A percentile compares a stretch with the other conserved stretches of the same genome.
Evolutionary conservation across 2,113 vertebrate species (phyloP).

Genomic region (Siniperca chuatsi): DNA sequence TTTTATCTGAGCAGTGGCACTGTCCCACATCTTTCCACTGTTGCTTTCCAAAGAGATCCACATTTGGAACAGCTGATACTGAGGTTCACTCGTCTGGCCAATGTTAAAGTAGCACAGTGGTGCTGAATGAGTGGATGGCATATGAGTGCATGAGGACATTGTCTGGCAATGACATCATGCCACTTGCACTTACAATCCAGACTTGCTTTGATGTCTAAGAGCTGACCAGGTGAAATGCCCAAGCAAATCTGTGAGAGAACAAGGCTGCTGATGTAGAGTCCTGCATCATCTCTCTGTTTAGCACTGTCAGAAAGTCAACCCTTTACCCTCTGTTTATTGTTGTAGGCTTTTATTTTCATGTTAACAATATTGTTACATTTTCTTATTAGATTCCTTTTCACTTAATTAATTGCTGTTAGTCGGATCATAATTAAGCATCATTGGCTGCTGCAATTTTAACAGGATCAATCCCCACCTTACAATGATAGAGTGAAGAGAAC

Average conservation of each 20-base stretch:
- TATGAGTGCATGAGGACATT: slow-evolving; percentile 61
- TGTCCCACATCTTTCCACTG: slow-evolving; percentile 71
- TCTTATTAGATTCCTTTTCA: not conserved
- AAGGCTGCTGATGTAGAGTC: slow-evolving; percentile 23
- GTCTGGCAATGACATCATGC: slow-evolving; percentile 65
- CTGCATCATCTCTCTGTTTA: slow-evolving; percentile 17
- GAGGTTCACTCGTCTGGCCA: slow-evolving; percentile 70
- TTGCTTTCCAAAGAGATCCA: slow-evolving; percentile 73
- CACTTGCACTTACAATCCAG: slow-evolving; percentile 55
- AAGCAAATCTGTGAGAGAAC: slow-evolving; percentile 33
- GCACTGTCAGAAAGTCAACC: not conserved
- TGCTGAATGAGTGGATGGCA: slow-evolving; percentile 61
- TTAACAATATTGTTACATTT: not conserved
- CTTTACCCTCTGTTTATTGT: not conserved
- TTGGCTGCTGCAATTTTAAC: not conserved
- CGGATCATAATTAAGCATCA: not conserved
- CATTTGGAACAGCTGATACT: slow-evolving; percentile 78
- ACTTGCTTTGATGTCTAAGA: slow-evolving; percentile 66
- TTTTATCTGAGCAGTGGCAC: slow-evolving; percentile 73
- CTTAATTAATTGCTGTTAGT: not conserved
- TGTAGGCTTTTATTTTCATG: not conserved
- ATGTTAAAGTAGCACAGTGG: slow-evolving; percentile 62
- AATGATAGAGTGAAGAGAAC: not conserved
- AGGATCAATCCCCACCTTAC: not conserved
- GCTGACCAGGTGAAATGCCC: slow-evolving; percentile 69